These are phyloP conservation scores for Takifugu bimaculatus DNA, from an alignment of 2,113 vertebrate species.

Conservation along the genomic window DNA sequence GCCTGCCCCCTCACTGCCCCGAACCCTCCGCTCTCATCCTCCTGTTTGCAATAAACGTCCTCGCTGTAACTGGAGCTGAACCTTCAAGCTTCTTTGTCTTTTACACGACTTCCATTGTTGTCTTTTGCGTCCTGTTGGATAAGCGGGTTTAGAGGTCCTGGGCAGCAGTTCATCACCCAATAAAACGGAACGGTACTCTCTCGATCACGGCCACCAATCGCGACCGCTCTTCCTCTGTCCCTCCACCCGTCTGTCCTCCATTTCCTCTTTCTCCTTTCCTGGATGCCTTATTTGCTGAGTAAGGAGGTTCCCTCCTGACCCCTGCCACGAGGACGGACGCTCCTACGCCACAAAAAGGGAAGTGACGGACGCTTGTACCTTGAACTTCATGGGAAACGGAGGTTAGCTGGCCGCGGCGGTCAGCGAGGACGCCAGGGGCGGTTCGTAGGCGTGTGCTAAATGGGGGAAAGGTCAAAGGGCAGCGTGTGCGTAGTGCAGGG, in stretches of 20 bases:
- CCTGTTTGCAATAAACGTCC: constrained; percentile 23
- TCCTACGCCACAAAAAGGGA: constrained; percentile 25
- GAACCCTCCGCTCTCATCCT: constrained; percentile 3
- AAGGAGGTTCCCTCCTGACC: constrained; percentile 37
- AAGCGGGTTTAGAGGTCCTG: constrained; percentile 6
- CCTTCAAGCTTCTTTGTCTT: not conserved
- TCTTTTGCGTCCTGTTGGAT: not conserved
- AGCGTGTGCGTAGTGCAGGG: constrained; percentile 31
- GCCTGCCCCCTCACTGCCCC: constrained; percentile 12
- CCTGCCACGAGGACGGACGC: constrained; percentile 19
- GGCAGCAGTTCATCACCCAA: not conserved
- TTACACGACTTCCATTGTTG: not conserved
- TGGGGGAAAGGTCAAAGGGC: constrained; percentile 24
- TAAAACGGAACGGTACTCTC: constrained; percentile 17
- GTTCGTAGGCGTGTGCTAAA: constrained; percentile 19
- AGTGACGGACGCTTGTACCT: constrained; percentile 39
- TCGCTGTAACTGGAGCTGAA: not conserved
- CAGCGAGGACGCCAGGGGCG: constrained; percentile 21
- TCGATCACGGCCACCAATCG: constrained; percentile 18
- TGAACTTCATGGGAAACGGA: constrained; percentile 47
- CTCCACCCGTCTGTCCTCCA: constrained; percentile 14
- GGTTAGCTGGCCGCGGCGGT: constrained; percentile 1
- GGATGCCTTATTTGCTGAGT: constrained; percentile 50
- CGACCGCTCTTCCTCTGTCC: constrained; percentile 38
- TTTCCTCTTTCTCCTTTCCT: constrained; percentile 37